These are phyloP conservation scores for Notiomystis cincta DNA, from an alignment of 2,113 vertebrate genomes.

Conservation along the genomic window DNA sequence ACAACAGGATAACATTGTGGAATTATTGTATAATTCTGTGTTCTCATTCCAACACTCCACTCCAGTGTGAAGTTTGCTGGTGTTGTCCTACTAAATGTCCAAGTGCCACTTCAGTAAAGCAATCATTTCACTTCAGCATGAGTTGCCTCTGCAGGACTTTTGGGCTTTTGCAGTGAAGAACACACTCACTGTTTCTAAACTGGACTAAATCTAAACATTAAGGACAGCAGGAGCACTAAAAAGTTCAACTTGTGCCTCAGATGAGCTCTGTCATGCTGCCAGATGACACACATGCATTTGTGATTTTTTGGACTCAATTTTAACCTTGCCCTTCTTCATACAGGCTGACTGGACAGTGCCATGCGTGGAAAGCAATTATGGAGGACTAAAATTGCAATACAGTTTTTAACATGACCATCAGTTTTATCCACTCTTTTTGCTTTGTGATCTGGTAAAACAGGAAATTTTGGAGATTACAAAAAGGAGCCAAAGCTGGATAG, in stretches of 20 bases:
- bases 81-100: background rate
- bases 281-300: background rate
- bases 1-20: background rate
- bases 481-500: background rate
- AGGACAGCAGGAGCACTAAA: background rate
- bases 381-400: background rate
- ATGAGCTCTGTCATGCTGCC: background rate
- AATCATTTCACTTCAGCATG: background rate
- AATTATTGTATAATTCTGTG: background rate
- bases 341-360: background rate
- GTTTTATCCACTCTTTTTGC: background rate
- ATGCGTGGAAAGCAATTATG: fast-evolving
- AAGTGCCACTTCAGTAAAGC: background rate
- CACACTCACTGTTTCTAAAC: background rate
- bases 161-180: background rate
- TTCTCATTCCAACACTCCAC: background rate
- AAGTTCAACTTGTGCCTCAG: background rate
- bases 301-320: background rate
- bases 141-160: background rate
- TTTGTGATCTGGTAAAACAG: background rate
- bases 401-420: background rate
- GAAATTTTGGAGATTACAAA: background rate
- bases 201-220: background rate
- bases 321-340: background rate
- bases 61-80: background rate